A percentile compares a stretch with the other conserved stretches of the same genome.
Evolutionary conservation across 2,888 invertebrate genomes (phyloP).

Genomic region (Brassicogethes aeneus): DNA sequence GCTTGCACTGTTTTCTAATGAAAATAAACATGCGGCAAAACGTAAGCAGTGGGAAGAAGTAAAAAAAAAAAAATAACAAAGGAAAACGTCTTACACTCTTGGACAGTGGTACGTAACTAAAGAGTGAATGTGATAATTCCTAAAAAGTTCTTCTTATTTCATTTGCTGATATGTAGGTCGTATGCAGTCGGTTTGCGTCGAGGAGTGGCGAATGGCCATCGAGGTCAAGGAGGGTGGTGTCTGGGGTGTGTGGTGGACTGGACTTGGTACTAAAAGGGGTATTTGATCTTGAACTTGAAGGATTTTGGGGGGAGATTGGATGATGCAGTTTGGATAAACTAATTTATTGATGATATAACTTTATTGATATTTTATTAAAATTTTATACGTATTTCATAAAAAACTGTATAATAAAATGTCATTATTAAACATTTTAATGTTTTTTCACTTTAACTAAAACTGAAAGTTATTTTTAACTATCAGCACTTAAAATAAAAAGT

Average conservation of each 20-base stretch:
- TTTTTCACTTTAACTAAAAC: no score
- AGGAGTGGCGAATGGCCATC: slow-evolving; percentile 29
- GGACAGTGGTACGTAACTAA: slow-evolving; percentile 31
- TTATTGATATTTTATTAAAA: no score
- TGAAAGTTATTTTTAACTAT: no score
- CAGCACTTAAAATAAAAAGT: no score
- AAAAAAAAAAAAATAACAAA: slow-evolving; percentile 5
- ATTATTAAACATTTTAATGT: no score
- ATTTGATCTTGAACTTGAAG: slow-evolving; percentile 12
- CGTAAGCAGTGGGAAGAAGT: no score
- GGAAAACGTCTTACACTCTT: slow-evolving; percentile 35
- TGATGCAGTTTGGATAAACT: slow-evolving; percentile 6
- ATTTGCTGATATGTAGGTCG: slow-evolving; percentile 39
- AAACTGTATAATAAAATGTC: no score
- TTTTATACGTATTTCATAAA: no score
- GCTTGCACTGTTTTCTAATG: no score
- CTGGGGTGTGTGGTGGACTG: neutral
- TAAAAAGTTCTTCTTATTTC: slow-evolving; percentile 43
- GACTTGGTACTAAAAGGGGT: neutral
- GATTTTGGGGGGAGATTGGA: no score
- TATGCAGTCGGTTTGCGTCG: slow-evolving; percentile 30
- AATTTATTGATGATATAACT: no score
- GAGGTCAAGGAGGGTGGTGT: slow-evolving; percentile 35
- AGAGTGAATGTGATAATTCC: slow-evolving; percentile 40
- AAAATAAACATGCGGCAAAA: no score